A percentile compares a stretch with the other conserved stretches of the same genome.
phyloP scores from a whole-genome alignment of 2,888 invertebrate species.

The Hedya salicella region DNA sequence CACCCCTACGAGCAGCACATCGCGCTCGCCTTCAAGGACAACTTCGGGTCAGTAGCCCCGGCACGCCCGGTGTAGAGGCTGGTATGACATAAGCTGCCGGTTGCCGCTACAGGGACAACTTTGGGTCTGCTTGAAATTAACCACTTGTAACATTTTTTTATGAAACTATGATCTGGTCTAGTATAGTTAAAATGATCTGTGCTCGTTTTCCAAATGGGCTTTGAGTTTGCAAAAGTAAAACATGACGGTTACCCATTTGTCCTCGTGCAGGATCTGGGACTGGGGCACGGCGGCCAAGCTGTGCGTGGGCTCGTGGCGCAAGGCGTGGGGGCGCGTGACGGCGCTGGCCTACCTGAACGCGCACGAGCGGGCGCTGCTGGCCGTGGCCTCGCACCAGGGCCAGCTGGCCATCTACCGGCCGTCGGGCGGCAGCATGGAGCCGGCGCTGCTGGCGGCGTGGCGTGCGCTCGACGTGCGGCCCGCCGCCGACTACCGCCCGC shows the following conservation, averaged over 20 bases:
- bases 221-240: too few relatives aligned
- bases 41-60: conserved; percentile 87
- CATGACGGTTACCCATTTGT: too few relatives aligned
- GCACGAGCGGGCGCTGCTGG: conserved; percentile 91
- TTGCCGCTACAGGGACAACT: too few relatives aligned
- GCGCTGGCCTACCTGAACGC: conserved; percentile 94
- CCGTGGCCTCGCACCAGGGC: conserved; percentile 92
- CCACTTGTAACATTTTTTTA: too few relatives aligned
- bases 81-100: too few relatives aligned
- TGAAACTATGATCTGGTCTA: too few relatives aligned
- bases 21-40: conserved; percentile 94
- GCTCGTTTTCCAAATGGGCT: too few relatives aligned
- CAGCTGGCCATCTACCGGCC: conserved; percentile 88
- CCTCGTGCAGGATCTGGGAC: conserved; percentile 88
- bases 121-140: too few relatives aligned
- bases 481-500: conserved; percentile 72
- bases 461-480: conserved; percentile 90
- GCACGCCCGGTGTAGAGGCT: too few relatives aligned
- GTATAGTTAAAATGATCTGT: too few relatives aligned
- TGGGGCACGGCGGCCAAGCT: conserved; percentile 91
- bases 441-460: conserved; percentile 89
- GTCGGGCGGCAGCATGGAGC: conserved; percentile 64
- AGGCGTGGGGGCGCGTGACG: conserved; percentile 87
- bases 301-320: conserved; percentile 86
- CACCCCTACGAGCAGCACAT: conserved; percentile 96